These are phyloP conservation scores for Catharus bicknelli DNA, from an alignment of 2,113 vertebrate species.

Conservation along the genomic window DNA sequence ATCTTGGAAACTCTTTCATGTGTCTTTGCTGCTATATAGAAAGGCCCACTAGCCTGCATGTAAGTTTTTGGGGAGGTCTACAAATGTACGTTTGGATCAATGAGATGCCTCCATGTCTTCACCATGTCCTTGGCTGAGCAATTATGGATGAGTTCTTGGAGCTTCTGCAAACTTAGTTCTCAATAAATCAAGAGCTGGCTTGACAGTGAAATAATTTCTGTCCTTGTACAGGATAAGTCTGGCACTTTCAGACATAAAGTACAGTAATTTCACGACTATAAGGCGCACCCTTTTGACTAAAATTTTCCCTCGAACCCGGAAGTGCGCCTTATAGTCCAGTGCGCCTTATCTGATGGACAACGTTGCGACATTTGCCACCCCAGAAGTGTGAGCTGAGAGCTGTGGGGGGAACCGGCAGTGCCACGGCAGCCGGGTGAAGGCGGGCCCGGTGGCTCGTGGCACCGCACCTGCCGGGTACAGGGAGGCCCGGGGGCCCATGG, in stretches of 20 bases:
- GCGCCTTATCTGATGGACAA: too few relatives aligned
- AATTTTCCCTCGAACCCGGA: too few relatives aligned
- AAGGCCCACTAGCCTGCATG: not conserved
- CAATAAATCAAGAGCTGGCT: not conserved
- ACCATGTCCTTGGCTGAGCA: not conserved
- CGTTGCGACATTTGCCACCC: too few relatives aligned
- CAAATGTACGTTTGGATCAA: not conserved
- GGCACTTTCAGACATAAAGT: not conserved
- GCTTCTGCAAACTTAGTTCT: not conserved
- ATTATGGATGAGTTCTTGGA: not conserved
- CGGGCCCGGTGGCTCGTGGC: too few relatives aligned
- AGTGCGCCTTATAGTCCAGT: too few relatives aligned
- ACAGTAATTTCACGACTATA: too few relatives aligned
- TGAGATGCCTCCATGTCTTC: not conserved
- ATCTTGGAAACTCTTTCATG: not conserved
- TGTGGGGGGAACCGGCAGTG: too few relatives aligned
- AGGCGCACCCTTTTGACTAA: too few relatives aligned
- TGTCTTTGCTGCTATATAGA: not conserved
- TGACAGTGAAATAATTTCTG: not conserved
- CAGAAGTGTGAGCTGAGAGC: too few relatives aligned
- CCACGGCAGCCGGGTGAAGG: too few relatives aligned
- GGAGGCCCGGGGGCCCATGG: too few relatives aligned
- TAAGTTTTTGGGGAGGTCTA: not conserved
- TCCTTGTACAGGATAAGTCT: not conserved
- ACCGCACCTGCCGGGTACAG: too few relatives aligned